These are phyloP conservation scores for Echiichthys vipera DNA, from an alignment of 2,797 vertebrate species.

Conservation along the genomic window DNA sequence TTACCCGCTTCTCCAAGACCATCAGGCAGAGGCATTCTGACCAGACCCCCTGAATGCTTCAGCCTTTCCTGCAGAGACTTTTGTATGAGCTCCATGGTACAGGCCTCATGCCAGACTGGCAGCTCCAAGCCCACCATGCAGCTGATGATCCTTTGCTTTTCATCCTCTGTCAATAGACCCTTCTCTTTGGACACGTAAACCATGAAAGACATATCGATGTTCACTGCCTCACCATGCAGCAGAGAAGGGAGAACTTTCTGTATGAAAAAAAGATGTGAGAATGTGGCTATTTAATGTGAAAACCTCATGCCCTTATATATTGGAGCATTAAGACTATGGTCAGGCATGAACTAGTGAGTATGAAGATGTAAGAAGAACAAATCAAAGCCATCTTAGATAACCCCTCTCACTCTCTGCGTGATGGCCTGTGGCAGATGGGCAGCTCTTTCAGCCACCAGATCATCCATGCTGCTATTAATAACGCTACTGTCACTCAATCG, in stretches of 20 bases:
- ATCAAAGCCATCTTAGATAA: no score
- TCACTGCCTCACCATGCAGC: slow-evolving; percentile 88
- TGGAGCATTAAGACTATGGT: no score
- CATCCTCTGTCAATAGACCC: slow-evolving; percentile 71
- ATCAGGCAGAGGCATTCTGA: slow-evolving; percentile 86
- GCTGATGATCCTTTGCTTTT: slow-evolving; percentile 84
- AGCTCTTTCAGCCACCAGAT: no score
- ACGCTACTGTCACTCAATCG: no score
- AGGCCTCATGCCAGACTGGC: slow-evolving; percentile 85
- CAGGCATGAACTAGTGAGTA: no score
- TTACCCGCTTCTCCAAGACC: slow-evolving; percentile 86
- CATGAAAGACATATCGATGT: slow-evolving; percentile 89
- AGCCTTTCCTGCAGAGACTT: slow-evolving; percentile 83
- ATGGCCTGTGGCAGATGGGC: no score
- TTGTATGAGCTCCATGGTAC: slow-evolving; percentile 83
- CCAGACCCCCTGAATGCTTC: slow-evolving; percentile 84
- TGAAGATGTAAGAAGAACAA: no score
- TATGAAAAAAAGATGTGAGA: neutral
- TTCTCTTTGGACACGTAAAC: slow-evolving; percentile 82
- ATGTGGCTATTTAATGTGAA: neutral
- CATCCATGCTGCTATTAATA: no score
- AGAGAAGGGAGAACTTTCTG: slow-evolving; percentile 86
- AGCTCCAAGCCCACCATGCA: slow-evolving; percentile 88
- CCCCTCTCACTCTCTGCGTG: no score
- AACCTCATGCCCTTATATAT: no score